These are phyloP conservation scores for Teleogryllus oceanicus DNA, from an alignment of 2,888 invertebrate species.

Conservation along the genomic window DNA sequence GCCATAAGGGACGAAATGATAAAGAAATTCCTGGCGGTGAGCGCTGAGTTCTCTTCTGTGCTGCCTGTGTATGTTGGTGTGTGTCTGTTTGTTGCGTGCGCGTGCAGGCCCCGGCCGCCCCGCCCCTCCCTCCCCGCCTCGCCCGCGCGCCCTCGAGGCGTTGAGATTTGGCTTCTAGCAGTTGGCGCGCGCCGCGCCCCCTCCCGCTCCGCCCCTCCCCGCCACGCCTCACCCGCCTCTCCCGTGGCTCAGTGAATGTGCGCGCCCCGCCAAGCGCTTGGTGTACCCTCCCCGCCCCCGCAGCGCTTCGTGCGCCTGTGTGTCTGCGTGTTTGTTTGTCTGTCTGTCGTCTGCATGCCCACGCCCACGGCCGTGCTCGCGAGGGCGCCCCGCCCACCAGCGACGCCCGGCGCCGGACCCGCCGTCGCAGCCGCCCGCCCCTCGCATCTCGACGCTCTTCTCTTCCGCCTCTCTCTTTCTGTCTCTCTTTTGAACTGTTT, in stretches of 20 bases:
- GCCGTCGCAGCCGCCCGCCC: background rate
- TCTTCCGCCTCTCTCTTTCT: slow-evolving; percentile 1
- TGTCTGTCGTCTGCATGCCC: background rate
- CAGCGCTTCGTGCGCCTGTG: no score
- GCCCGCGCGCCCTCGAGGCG: background rate
- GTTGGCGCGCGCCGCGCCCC: background rate
- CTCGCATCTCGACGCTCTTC: background rate
- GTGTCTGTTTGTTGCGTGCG: background rate
- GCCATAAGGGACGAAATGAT: slow-evolving; percentile 89
- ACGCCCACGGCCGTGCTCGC: background rate
- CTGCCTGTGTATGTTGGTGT: background rate
- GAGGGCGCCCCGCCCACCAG: background rate
- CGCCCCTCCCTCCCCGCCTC: background rate
- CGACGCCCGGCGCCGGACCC: background rate
- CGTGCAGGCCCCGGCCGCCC: background rate
- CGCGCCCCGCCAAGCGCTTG: background rate
- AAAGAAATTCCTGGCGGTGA: slow-evolving; percentile 91
- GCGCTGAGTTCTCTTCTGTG: slow-evolving; percentile 37
- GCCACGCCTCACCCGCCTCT: background rate
- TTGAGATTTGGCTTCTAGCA: background rate
- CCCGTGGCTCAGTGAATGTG: background rate
- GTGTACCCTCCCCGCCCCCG: background rate
- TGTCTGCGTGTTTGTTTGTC: background rate
- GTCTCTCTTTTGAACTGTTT: slow-evolving; percentile 21
- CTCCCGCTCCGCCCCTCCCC: background rate